Conservation (phyloP, 2,797 vertebrate genomes). For the Lagorchestes hirsutus region DNA sequence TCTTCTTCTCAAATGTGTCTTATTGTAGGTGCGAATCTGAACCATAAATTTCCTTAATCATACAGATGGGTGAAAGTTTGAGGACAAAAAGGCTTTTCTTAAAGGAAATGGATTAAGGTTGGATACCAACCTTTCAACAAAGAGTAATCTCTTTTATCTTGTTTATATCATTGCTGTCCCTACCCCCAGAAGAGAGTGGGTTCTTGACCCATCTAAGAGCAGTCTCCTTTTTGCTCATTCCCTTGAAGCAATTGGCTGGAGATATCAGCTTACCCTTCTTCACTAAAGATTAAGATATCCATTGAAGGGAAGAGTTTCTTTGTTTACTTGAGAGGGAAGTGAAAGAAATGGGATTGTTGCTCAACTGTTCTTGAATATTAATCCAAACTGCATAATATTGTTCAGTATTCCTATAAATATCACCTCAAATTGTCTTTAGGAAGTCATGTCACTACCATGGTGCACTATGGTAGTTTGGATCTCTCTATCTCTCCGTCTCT, state of each 20-base stretch:
- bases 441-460: neutral
- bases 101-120: neutral
- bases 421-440: neutral
- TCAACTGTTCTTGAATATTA: neutral
- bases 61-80: neutral
- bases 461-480: neutral
- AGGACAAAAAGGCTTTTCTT: neutral
- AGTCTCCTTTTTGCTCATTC: neutral
- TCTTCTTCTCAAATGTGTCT: too few relatives aligned
- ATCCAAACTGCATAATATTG: neutral
- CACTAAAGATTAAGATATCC: neutral
- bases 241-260: neutral
- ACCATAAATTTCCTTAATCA: too few relatives aligned
- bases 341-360: neutral
- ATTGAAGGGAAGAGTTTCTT: neutral
- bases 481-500: neutral
- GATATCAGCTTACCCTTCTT: neutral
- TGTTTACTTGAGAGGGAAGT: neutral
- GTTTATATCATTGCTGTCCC: neutral
- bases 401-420: neutral
- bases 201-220: neutral
- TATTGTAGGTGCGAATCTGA: too few relatives aligned
- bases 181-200: neutral
- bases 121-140: neutral
- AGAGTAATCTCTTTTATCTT: neutral